Percentiles rank a stretch among this genome's conserved stretches.
These are phyloP conservation scores for Dendrolimus pini DNA, from an alignment of 2,888 invertebrate genomes.

Conservation along the genomic window DNA sequence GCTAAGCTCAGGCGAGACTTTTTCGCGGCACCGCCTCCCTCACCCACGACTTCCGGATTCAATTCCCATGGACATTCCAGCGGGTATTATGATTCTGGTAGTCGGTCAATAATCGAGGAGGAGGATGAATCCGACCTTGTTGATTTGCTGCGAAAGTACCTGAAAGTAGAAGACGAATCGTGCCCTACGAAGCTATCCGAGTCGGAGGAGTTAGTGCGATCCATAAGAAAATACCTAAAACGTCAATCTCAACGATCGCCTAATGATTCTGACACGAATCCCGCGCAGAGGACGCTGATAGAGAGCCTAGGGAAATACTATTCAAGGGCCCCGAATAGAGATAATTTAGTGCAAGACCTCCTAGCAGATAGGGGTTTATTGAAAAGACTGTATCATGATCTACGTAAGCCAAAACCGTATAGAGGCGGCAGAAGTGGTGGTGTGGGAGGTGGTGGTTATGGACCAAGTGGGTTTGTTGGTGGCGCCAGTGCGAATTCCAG, in stretches of 20 bases:
- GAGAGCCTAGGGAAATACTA: conserved; percentile 83
- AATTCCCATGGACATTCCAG: conserved; percentile 12
- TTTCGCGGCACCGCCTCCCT: conserved; percentile 66
- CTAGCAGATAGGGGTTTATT: conserved; percentile 84
- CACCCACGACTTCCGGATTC: conserved; percentile 37
- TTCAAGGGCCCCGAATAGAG: conserved; percentile 79
- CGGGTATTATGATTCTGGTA: conserved; percentile 33
- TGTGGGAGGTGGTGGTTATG: conserved; percentile 57
- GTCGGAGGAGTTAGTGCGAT: conserved; percentile 79
- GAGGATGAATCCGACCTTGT: conserved; percentile 77
- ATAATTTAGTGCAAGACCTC: conserved; percentile 83
- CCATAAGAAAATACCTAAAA: conserved; percentile 77
- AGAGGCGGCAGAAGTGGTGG: conserved; percentile 52
- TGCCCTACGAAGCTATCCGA: conserved; percentile 62
- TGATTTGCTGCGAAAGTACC: conserved; percentile 81
- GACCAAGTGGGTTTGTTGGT: conserved; percentile 44
- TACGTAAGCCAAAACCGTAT: conserved; percentile 80
- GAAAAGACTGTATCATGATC: conserved; percentile 84
- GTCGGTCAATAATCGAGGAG: conserved; percentile 36
- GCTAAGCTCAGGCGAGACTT: conserved; percentile 82
- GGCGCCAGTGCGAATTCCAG: conserved; percentile 53
- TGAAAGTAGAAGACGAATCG: conserved; percentile 76
- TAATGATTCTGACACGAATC: conserved; percentile 43
- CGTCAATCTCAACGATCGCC: conserved; percentile 51
- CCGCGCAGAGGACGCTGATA: conserved; percentile 71